phyloP scores from a whole-genome alignment of 2,797 vertebrate genomes.

The Stomatorhinus walkeri region DNA sequence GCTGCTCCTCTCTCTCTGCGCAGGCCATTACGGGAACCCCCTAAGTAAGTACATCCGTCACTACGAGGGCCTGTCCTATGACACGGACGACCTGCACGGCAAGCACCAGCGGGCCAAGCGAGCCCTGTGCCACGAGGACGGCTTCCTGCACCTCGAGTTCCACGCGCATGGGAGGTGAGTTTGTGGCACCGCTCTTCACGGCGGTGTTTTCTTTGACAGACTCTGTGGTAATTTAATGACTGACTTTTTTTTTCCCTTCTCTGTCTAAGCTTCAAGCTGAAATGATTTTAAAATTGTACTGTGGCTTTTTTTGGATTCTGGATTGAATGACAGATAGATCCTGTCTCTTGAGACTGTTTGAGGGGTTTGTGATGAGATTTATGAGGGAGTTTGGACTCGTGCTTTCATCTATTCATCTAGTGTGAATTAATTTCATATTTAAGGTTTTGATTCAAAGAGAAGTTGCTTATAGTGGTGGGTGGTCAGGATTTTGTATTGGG shows the following conservation, averaged over 20 bases:
- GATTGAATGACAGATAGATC: background rate
- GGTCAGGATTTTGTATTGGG: background rate
- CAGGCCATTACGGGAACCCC: conserved; percentile 94
- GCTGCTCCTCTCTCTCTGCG: conserved; percentile 25
- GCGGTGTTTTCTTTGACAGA: background rate
- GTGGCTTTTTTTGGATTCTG: background rate
- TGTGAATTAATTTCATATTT: background rate
- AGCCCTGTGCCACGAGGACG: conserved; percentile 77
- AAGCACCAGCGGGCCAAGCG: conserved; percentile 91
- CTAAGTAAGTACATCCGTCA: conserved; percentile 90
- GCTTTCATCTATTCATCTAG: background rate
- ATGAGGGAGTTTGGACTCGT: background rate
- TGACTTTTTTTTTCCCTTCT: background rate
- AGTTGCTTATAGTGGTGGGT: background rate
- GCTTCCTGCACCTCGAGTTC: conserved; percentile 85
- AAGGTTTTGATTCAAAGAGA: background rate
- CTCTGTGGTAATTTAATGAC: background rate
- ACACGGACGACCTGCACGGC: conserved; percentile 79
- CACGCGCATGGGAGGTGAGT: conserved; percentile 92
- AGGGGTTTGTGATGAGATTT: background rate
- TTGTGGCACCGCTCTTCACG: background rate
- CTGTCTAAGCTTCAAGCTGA: background rate
- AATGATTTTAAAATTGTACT: background rate
- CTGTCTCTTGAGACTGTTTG: background rate
- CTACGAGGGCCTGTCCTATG: conserved; percentile 93